These are phyloP conservation scores for Palaemon carinicauda DNA, from an alignment of 1,140 invertebrate species.

Conservation along the genomic window DNA sequence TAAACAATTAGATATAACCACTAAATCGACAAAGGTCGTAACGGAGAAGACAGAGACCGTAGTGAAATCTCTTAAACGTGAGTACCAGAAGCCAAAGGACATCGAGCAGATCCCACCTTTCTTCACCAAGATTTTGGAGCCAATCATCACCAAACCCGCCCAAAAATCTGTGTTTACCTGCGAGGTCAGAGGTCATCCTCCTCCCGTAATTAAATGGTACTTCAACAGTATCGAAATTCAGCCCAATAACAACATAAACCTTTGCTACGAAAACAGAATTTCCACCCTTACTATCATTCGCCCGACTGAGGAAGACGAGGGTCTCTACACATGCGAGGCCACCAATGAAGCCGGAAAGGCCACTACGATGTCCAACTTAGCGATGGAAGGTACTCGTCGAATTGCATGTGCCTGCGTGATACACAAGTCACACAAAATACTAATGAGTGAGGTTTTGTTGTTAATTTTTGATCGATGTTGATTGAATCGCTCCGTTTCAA, in stretches of 20 bases:
- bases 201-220: constrained; percentile 79
- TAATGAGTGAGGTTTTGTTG: too few relatives aligned
- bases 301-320: constrained; percentile 75
- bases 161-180: constrained; percentile 73
- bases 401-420: too few relatives aligned
- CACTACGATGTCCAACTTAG: constrained; percentile 78
- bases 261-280: constrained; percentile 71
- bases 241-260: constrained; percentile 72
- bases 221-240: constrained; percentile 76
- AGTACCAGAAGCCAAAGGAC: constrained; percentile 50
- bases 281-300: constrained; percentile 74
- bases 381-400: constrained; percentile 51
- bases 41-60: constrained; percentile 18
- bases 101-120: constrained; percentile 69
- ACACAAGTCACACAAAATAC: too few relatives aligned
- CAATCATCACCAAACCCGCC: constrained; percentile 72
- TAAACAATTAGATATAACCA: background rate
- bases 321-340: constrained; percentile 81
- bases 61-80: constrained; percentile 41
- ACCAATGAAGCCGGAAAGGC: constrained; percentile 80
- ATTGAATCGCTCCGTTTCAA: too few relatives aligned
- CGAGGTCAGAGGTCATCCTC: constrained; percentile 74
- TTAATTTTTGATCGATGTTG: too few relatives aligned
- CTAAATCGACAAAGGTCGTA: background rate
- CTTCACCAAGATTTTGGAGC: constrained; percentile 76